These are phyloP conservation scores for Atractosteus spatula DNA, from an alignment of 2,113 vertebrate species.

Conservation along the genomic window DNA sequence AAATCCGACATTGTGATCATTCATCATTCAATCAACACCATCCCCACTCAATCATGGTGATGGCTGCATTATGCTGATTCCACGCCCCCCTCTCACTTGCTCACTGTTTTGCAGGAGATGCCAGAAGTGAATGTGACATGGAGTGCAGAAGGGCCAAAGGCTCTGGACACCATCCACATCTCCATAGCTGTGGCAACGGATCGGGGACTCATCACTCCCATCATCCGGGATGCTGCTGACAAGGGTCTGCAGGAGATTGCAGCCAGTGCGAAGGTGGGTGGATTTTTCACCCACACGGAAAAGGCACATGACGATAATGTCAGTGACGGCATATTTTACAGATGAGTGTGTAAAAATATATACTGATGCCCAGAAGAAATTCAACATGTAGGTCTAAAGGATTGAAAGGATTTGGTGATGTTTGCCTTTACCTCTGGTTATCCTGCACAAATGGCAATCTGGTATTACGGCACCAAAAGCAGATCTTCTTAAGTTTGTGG, in stretches of 20 bases:
- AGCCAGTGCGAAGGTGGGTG: constrained; percentile 77
- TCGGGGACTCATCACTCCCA: constrained; percentile 86
- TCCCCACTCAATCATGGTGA: too few relatives aligned
- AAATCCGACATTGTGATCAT: too few relatives aligned
- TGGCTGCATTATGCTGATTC: not conserved
- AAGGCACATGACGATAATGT: not conserved
- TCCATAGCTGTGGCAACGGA: constrained; percentile 91
- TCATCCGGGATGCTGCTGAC: constrained; percentile 83
- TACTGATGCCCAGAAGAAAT: too few relatives aligned
- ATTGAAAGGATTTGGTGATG: too few relatives aligned
- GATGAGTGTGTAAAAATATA: too few relatives aligned
- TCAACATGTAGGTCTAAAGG: too few relatives aligned
- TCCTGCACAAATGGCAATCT: too few relatives aligned
- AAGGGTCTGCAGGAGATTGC: constrained; percentile 91
- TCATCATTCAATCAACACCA: too few relatives aligned
- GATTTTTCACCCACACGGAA: not conserved
- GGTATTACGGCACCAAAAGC: too few relatives aligned
- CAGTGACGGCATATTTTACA: not conserved
- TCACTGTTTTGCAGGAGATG: constrained; percentile 73
- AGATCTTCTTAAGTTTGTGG: too few relatives aligned
- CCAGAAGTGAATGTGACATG: constrained; percentile 89
- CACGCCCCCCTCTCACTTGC: not conserved
- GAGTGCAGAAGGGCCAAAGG: constrained; percentile 75
- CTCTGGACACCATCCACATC: constrained; percentile 83
- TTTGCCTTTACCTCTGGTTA: too few relatives aligned